These are phyloP conservation scores for Semotilus atromaculatus DNA, from an alignment of 2,797 vertebrate species.

Conservation along the genomic window DNA sequence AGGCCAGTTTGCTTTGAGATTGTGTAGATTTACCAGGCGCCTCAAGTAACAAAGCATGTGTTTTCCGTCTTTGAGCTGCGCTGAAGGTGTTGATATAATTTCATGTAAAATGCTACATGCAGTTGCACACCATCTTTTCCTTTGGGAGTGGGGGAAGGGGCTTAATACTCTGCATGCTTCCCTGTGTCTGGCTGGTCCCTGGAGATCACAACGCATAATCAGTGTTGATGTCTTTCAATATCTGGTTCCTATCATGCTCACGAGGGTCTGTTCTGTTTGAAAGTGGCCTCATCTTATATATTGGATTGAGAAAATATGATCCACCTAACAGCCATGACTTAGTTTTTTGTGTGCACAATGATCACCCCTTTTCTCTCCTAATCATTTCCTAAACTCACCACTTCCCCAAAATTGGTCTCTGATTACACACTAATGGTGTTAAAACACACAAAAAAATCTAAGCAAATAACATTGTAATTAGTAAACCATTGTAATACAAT, in stretches of 20 bases:
- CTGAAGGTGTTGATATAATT: neutral
- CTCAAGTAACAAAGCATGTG: constrained; percentile 4
- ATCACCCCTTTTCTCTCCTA: neutral
- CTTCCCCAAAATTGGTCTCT: neutral
- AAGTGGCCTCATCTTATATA: neutral
- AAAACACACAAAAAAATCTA: neutral
- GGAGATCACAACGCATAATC: constrained; percentile 15
- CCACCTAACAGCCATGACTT: neutral
- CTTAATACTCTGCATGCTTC: neutral
- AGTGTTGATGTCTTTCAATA: constrained; percentile 8
- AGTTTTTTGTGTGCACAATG: neutral
- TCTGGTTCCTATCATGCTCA: constrained; percentile 1
- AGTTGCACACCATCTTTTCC: neutral
- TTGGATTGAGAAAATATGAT: neutral
- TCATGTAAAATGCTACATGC: constrained; percentile 7
- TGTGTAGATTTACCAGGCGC: neutral
- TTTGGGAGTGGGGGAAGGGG: constrained; percentile 7
- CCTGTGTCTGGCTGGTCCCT: neutral
- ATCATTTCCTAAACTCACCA: neutral
- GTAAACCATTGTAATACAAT: neutral
- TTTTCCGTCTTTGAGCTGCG: neutral
- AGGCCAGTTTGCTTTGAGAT: neutral
- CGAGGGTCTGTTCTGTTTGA: neutral
- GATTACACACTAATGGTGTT: neutral
- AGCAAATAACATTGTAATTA: neutral